Base-by-base conservation (phyloP, 2,888 invertebrate species). In the Chesias legatella region DNA sequence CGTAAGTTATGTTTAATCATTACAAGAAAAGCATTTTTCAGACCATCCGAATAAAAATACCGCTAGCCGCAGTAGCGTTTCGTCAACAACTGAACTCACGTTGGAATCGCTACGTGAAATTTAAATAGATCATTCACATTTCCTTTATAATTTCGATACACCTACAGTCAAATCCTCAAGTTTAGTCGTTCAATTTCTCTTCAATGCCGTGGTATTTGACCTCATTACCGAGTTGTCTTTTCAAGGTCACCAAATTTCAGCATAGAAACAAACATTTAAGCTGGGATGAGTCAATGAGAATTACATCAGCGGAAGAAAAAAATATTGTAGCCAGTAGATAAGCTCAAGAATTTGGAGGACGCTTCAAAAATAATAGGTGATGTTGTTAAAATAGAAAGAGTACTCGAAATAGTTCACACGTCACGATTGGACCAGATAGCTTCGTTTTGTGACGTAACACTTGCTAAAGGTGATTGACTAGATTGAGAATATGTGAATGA, bases 51-150 rank as follows among this genome's bases (percentile, higher is more conserved):
- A 63, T 69, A 67, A 75, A 73, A 73, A 77, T 68, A 70, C 61
- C 78, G 69, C 79, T 72, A 63, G 63, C 68, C 73, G 58, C 73
- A 81, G 73, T 77, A 77, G 74, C 77, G 79, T 68, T 67, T 69
- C 73, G 71, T 69, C 64, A 63, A 74, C 80, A 73, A 85, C 86
- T 85, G 81, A 77, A 65, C 51, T 59, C 71, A 79, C 83, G 83
- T 78, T 60, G 55, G 53, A 63, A 68, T 67, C 67, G 68, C 72
- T 67, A 67, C 67, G 66, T 63, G 73, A 79, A 76, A 79, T 82
- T 82, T 81, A 84, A 74, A 71, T 67, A 69, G 69, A 73, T 65
- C 71, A 67, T 66, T 17, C 13, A 64, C 65, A 58, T 67, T 62
- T 65, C 65, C 58, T 56, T 61, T 63, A 60, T 60, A 58, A 66